A percentile compares a stretch with the other conserved stretches of the same genome.
Conservation (phyloP, 2,888 invertebrate genomes). For the Rhamphomyia laevipes region DNA sequence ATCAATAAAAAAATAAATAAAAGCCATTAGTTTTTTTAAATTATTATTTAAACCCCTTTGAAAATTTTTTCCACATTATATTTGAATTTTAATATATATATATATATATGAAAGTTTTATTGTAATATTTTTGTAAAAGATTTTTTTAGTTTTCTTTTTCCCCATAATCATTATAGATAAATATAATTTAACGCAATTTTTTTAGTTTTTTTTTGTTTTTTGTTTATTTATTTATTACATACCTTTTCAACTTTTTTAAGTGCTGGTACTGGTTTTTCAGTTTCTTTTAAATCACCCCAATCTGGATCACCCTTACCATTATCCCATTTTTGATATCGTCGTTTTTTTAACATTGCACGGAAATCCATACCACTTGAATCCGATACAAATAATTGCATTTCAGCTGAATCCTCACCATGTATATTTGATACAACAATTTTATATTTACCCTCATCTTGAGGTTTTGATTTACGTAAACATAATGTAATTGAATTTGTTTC, state of each 20-base stretch:
- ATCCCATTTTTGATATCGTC: constrained; percentile 89
- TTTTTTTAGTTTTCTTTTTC: no score
- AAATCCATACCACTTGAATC: constrained; percentile 98
- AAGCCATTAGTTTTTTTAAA: no score
- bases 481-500: constrained; percentile 85
- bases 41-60: no score
- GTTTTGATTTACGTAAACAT: constrained; percentile 91
- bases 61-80: no score
- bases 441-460: constrained; percentile 95
- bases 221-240: constrained; percentile 30
- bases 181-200: no score
- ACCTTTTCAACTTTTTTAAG: constrained; percentile 92
- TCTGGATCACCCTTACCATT: constrained; percentile 84
- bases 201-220: background rate
- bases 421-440: constrained; percentile 84
- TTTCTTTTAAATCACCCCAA: constrained; percentile 87
- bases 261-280: constrained; percentile 72
- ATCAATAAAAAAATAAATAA: no score
- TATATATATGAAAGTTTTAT: no score
- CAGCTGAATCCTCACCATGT: constrained; percentile 91
- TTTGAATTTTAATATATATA: no score
- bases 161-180: no score
- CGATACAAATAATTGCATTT: constrained; percentile 92
- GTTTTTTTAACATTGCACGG: constrained; percentile 94
- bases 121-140: no score